Evolutionary conservation across 1,140 invertebrate species (phyloP).

Genomic region (Calliphora vicina): DNA sequence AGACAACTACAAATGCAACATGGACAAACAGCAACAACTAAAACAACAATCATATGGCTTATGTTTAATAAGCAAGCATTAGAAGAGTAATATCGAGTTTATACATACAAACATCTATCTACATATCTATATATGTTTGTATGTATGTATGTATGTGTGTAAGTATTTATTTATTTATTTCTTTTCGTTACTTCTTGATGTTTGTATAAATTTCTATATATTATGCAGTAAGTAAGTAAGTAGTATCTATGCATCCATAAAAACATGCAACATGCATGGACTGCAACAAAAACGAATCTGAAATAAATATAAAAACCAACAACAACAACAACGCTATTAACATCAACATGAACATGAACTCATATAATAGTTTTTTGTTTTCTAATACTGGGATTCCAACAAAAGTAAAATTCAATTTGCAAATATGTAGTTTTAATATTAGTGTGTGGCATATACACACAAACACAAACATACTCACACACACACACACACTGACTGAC

Average conservation of each 20-base stretch:
- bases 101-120: neutral
- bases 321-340: neutral
- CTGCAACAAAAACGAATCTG: neutral
- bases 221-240: neutral
- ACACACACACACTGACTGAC: neutral
- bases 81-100: slow-evolving; percentile 2
- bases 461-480: too few species aligned
- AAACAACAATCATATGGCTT: neutral
- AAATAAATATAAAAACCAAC: neutral
- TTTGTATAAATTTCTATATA: neutral
- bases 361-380: neutral
- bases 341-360: too few species aligned
- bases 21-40: neutral
- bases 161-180: too few species aligned
- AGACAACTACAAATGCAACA: too few species aligned
- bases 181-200: too few species aligned
- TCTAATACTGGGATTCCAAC: slow-evolving; percentile 23
- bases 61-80: neutral
- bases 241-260: neutral
- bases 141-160: too few species aligned
- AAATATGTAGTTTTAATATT: too few species aligned
- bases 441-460: too few species aligned
- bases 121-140: too few species aligned
- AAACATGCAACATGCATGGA: slow-evolving; percentile 11
- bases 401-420: slow-evolving; percentile 28